A percentile compares a stretch with the other conserved stretches of the same genome.
Conservation (phyloP, 2,797 vertebrate species). For the Carduelis carduelis region DNA sequence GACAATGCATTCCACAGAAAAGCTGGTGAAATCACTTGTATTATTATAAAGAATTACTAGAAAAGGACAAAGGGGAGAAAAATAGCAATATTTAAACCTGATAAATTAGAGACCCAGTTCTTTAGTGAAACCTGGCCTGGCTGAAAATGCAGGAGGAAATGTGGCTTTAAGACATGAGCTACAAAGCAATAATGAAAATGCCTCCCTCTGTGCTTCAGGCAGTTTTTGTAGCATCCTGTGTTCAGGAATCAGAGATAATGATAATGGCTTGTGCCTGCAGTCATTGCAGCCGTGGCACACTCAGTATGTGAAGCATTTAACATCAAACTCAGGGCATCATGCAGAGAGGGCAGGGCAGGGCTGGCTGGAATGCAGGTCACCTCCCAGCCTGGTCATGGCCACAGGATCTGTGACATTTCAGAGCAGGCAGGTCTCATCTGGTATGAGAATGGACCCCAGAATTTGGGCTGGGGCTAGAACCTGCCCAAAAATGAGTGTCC, state of each 20-base stretch:
- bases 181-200: background rate
- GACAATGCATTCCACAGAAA: background rate
- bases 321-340: background rate
- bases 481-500: background rate
- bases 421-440: background rate
- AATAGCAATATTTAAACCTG: background rate
- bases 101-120: background rate
- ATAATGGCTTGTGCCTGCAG: background rate
- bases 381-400: accelerated
- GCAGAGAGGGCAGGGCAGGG: background rate
- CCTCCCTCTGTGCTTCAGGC: conserved; percentile 26
- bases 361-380: background rate
- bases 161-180: background rate
- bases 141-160: background rate
- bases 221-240: background rate
- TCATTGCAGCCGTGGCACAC: background rate
- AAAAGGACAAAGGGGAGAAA: background rate
- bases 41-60: background rate
- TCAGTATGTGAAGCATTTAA: background rate
- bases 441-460: background rate
- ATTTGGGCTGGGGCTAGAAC: background rate
- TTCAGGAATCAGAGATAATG: conserved; percentile 19
- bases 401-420: accelerated
- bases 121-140: background rate
- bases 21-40: background rate